These are phyloP conservation scores for Polymixis lichenea DNA, from an alignment of 2,888 invertebrate species.

Conservation along the genomic window DNA sequence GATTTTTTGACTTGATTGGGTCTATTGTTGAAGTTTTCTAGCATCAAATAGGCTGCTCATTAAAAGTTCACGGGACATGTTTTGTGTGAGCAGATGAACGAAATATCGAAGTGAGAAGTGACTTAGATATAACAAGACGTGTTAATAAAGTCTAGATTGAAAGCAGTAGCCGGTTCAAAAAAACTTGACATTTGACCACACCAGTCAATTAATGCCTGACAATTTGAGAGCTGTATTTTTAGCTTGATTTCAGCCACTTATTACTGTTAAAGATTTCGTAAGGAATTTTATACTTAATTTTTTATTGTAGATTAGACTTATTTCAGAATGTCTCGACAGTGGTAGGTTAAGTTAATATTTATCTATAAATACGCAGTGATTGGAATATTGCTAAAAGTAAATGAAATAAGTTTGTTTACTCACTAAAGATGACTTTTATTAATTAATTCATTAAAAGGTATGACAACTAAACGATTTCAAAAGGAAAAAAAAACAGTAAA, in stretches of 20 bases:
- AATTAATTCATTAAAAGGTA: not conserved
- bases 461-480: constrained; percentile 16
- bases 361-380: not conserved
- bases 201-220: constrained; percentile 30
- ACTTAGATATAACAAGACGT: constrained; percentile 47
- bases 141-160: constrained; percentile 43
- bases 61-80: constrained; percentile 67
- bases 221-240: constrained; percentile 29
- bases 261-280: constrained; percentile 6
- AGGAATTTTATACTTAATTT: constrained; percentile 18
- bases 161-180: constrained; percentile 42
- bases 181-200: constrained; percentile 39
- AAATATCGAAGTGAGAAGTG: constrained; percentile 26
- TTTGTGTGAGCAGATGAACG: constrained; percentile 31
- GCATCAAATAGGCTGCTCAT: constrained; percentile 74
- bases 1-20: constrained; percentile 80
- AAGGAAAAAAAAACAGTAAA: not conserved
- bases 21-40: constrained; percentile 78
- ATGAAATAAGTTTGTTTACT: not conserved
- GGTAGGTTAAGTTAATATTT: constrained; percentile 2
- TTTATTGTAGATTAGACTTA: constrained; percentile 10
- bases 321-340: constrained; percentile 12
- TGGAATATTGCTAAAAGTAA: not conserved
- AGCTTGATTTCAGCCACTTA: constrained; percentile 15
- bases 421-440: not conserved